A percentile compares a stretch with the other conserved stretches of the same genome.
phyloP scores from a whole-genome alignment of 2,888 invertebrate genomes.

The Nomada hirtipes region DNA sequence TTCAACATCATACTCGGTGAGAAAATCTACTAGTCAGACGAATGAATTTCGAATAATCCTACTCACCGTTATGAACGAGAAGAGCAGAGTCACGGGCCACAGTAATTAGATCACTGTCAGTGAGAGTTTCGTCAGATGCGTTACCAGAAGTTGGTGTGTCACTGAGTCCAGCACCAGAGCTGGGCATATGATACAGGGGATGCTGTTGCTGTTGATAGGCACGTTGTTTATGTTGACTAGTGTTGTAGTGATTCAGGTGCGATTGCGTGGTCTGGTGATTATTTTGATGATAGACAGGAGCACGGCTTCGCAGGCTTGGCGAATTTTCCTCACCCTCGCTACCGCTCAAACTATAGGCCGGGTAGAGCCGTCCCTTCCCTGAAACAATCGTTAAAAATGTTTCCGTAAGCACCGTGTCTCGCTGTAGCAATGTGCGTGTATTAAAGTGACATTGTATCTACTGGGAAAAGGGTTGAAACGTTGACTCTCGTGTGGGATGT shows the following conservation, averaged over 20 bases:
- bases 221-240: constrained; percentile 80
- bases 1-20: too few relatives aligned
- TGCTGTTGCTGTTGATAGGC: constrained; percentile 84
- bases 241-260: constrained; percentile 82
- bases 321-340: constrained; percentile 89
- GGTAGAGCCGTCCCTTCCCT: constrained; percentile 93
- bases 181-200: constrained; percentile 84
- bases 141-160: constrained; percentile 94
- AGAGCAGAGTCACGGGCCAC: constrained; percentile 92
- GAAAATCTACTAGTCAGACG: too few relatives aligned
- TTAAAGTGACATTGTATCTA: background rate
- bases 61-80: constrained; percentile 93
- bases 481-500: background rate
- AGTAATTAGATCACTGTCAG: constrained; percentile 92
- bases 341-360: constrained; percentile 92
- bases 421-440: background rate
- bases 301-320: constrained; percentile 78
- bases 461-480: background rate
- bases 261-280: constrained; percentile 81
- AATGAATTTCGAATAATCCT: background rate
- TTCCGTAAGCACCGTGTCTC: constrained; percentile 2
- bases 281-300: constrained; percentile 85
- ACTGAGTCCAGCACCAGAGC: constrained; percentile 87
- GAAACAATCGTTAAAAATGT: constrained; percentile 75
- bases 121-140: constrained; percentile 93